Base-by-base conservation (phyloP, 30 jellyfish, hydroid and myxozoan genomes). In the Nemopilema nomurai region DNA sequence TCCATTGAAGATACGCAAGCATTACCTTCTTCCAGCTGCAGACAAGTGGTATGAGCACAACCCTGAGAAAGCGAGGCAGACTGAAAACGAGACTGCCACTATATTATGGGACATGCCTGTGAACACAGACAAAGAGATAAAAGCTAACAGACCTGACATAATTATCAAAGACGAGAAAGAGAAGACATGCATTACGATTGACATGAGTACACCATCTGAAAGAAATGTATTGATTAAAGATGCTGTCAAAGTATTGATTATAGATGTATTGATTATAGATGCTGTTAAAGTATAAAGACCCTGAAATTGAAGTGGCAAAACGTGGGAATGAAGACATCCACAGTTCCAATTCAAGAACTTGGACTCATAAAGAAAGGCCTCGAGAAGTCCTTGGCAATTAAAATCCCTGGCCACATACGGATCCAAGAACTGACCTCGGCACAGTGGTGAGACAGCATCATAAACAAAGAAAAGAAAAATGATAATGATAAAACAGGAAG, bases 41-140 rank as follows among this genome's bases (percentile, higher is more conserved):
- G 23, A 32, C 57, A 75, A 75, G 57, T 75, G 74, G 85, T 75
- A 32, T 50, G 74, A 75, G 74, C 85, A 75, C 51, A 22, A 75
- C 24, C 85, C 74, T 16, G 57, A 75, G 23, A 51, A 67, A 22
- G 85, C 49, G 22, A n/a, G n/a, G n/a, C n/a, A n/a, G n/a, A 49
- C 57, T 26, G 74, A 75, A 75, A 41, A 33, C 52, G 57, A 75
- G 28, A n/a, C 50, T 26, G 73, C 52, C 29, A 75, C 72, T 29
- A 75, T 75, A 8, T 62, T 75, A 51, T 75, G 85, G 85, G 85
- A 75, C 23, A 22, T 50, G 19, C 74, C 51, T 9, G 52, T 75
- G 26, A 67, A 75, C 74, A 71, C 81, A 9, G 81, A 71, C 19
- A 71, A 62, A 71, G 21, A 19, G 22, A 51, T 51, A 18, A 31